Percentiles rank a stretch among this genome's conserved stretches.
Conservation (phyloP, 2,113 vertebrate species). For the Balaenoptera acutorostrata region DNA sequence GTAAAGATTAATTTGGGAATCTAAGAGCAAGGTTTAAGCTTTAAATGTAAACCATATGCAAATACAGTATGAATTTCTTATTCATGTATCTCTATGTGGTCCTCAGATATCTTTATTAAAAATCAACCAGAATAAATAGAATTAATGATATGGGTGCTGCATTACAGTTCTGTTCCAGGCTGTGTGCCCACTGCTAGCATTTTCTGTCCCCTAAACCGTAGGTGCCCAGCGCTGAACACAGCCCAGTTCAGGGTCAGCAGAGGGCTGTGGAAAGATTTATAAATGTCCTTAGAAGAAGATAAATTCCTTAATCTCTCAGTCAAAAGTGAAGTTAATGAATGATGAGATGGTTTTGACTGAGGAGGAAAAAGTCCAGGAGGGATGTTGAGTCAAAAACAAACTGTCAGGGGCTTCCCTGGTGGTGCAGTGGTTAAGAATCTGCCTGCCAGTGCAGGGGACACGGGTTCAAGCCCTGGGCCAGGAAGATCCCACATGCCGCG, state of each 20-base stretch:
- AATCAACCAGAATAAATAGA: background rate
- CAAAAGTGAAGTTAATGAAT: background rate
- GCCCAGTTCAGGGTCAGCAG: background rate
- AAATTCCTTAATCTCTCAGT: background rate
- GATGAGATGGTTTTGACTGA: background rate
- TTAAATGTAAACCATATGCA: background rate
- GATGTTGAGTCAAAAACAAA: background rate
- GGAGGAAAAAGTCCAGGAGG: background rate
- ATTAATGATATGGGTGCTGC: background rate
- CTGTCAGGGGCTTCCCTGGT: too few species aligned
- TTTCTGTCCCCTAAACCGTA: background rate
- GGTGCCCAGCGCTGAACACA: background rate
- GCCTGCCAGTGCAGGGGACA: too few species aligned
- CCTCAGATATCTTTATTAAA: background rate
- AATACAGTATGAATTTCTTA: background rate
- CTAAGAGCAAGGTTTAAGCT: background rate
- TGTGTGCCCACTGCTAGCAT: background rate
- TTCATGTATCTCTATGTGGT: background rate
- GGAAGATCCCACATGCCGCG: too few species aligned
- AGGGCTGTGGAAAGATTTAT: background rate
- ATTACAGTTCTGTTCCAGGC: background rate
- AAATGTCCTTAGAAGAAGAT: background rate
- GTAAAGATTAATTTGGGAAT: background rate
- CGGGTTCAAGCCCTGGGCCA: too few species aligned
- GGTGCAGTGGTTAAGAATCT: too few species aligned